phyloP scores from a whole-genome alignment of 1,140 invertebrate genomes.

The Drosophila pallidifrons region DNA sequence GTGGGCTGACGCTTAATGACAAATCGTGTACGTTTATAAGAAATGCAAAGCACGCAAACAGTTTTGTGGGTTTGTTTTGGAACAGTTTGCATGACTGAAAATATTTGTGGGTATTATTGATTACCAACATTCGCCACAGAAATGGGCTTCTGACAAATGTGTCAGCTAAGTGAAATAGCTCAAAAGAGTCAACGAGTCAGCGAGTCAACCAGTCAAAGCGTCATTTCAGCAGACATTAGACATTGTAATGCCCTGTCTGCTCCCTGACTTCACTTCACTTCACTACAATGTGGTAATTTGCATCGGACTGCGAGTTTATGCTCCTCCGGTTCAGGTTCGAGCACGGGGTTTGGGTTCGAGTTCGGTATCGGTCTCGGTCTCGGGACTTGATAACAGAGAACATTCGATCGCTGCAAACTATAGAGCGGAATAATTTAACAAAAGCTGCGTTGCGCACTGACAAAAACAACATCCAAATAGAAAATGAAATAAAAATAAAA shows the following conservation, averaged over 20 bases:
- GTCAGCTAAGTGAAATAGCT: conserved; percentile 60
- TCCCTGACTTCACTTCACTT: conserved; percentile 36
- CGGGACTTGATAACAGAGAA: conserved; percentile 67
- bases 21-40: conserved; percentile 51
- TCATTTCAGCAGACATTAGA: conserved; percentile 67
- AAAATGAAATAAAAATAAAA: conserved; percentile 72
- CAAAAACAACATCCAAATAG: conserved; percentile 36
- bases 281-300: conserved; percentile 46
- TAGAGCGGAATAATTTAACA: conserved; percentile 50
- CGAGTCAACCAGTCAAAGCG: not conserved
- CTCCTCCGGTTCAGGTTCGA: conserved; percentile 21
- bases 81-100: conserved; percentile 70
- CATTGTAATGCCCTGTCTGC: conserved; percentile 56
- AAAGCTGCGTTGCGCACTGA: conserved; percentile 33
- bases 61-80: conserved; percentile 57
- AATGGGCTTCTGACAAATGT: conserved; percentile 68
- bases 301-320: conserved; percentile 45
- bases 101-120: conserved; percentile 71
- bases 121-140: conserved; percentile 61
- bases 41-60: conserved; percentile 74
- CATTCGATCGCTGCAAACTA: conserved; percentile 53
- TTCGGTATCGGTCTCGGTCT: not conserved
- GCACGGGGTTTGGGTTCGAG: conserved; percentile 31
- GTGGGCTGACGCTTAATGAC: conserved; percentile 66
- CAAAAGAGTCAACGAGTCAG: conserved; percentile 5